Conservation (phyloP, 2,113 vertebrate species). For the Mustelus asterias region DNA sequence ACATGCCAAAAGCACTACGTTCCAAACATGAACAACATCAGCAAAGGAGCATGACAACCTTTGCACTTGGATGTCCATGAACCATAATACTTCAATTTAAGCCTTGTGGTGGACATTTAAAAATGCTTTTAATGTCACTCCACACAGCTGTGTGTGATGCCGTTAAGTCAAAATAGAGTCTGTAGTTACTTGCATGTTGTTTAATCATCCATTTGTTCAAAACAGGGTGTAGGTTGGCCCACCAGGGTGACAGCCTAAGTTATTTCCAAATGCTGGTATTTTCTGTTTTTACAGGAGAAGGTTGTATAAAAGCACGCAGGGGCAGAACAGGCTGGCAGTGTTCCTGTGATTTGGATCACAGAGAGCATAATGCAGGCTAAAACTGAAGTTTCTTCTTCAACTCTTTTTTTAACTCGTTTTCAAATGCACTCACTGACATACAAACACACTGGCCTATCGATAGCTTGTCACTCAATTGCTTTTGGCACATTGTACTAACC, state of each 20-base stretch:
- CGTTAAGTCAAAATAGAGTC: not conserved
- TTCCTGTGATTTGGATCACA: not conserved
- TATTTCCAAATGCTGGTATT: not conserved
- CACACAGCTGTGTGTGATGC: not conserved
- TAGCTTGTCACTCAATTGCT: not conserved
- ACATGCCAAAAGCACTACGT: no score
- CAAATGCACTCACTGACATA: not conserved
- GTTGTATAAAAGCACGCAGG: not conserved
- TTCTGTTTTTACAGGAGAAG: not conserved
- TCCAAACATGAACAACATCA: no score
- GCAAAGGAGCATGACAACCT: no score
- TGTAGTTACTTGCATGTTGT: not conserved
- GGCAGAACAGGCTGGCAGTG: not conserved
- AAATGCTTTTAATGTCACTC: not conserved
- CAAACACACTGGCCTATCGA: not conserved
- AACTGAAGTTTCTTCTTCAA: not conserved
- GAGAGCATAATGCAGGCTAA: not conserved
- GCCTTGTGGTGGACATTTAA: not conserved
- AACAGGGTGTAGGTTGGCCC: not conserved
- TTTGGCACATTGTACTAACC: not conserved
- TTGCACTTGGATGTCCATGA: no score
- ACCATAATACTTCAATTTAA: not conserved
- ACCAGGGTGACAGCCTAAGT: not conserved
- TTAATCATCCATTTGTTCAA: not conserved
- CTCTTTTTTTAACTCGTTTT: not conserved